Evolutionary conservation across 1,140 invertebrate species (phyloP), one percentile per base, ranked within the genome.

Genomic region (Hermatobates lingyangjiaoensis): DNA sequence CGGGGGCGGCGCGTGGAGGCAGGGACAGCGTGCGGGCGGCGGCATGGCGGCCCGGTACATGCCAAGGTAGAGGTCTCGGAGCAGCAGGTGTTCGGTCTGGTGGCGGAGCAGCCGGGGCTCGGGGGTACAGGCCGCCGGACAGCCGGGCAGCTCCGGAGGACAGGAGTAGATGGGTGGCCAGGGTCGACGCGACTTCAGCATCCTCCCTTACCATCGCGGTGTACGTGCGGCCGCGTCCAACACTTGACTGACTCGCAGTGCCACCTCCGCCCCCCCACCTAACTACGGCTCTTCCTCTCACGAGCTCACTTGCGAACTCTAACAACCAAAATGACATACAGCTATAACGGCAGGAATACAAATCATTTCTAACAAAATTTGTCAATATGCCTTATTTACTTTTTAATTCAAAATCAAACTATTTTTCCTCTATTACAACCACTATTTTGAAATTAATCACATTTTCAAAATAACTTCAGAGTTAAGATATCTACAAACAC

Each of bases 1-100:
- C 60, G 61, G 1, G 62, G 66, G 50, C 58, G 67, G 48, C 62
- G 66, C 27, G 62, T 54, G 59, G 66, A 57, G 57, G 58, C 58
- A 61, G 0, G 53, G 47, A 14, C 48, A 51, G 1, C 48, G 51
- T 1, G 55, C 52, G 3, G 75, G 76, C n/a, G 74, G 71, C 20
- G 71, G 74, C 63, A 75, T 66, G 0, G 68, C 74, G 51, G 74
- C 71, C n/a, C 79, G 62, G 54, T 79, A 83, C 57, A 79, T 69
- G 1, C 62, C 68, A 63, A 26, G 39, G 39, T 42, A 42, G 14
- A 42, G 39, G 21, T 42, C 39, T 20, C 39, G 14, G 51, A 49
- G 39, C 2, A 27, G 45, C 45, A 21, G 27, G 38, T 47, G 38
- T 15, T 48, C 40, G 1, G 48, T 42, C n/a, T 45, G 52, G 24